Percentiles rank a stretch among this genome's conserved stretches.
Evolutionary conservation across 2,888 invertebrate species (phyloP).

Genomic region (Gerosis bhagava): DNA sequence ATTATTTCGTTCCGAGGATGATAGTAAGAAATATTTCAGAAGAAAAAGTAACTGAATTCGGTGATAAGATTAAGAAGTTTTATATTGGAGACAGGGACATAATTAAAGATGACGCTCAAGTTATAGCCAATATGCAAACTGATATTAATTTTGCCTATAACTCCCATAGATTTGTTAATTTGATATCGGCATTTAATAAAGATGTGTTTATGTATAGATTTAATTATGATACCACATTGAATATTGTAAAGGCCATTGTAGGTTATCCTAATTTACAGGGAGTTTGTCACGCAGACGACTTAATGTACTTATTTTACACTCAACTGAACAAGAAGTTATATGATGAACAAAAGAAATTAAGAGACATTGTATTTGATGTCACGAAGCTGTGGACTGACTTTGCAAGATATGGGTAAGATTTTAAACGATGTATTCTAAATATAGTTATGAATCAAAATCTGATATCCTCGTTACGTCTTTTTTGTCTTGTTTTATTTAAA

Average conservation of each 20-base stretch:
- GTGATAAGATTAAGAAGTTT: constrained; percentile 47
- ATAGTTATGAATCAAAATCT: too few species aligned
- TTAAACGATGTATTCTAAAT: too few species aligned
- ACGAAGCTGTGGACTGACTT: constrained; percentile 65
- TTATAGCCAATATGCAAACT: constrained; percentile 44
- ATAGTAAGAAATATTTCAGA: constrained; percentile 41
- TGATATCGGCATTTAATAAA: constrained; percentile 1
- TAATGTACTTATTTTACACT: constrained; percentile 67
- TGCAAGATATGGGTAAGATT: constrained; percentile 60
- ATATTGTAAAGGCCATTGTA: constrained; percentile 45
- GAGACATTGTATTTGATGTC: constrained; percentile 45
- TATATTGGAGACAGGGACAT: constrained; percentile 48
- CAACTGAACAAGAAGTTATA: constrained; percentile 38
- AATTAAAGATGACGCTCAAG: constrained; percentile 36
- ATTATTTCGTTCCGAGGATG: constrained; percentile 49
- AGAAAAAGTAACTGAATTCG: constrained; percentile 44
- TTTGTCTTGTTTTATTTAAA: too few species aligned
- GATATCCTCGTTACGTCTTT: too few species aligned
- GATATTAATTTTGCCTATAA: constrained; percentile 46
- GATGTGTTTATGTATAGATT: constrained; percentile 52
- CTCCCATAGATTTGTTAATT: constrained; percentile 15
- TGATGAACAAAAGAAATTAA: constrained; percentile 42
- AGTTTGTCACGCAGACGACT: constrained; percentile 72
- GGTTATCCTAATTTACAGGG: constrained; percentile 48
- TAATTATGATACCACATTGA: constrained; percentile 52